A percentile compares a stretch with the other conserved stretches of the same genome.
Conservation (phyloP, 2,888 invertebrate genomes). For the Brenthis ino region DNA sequence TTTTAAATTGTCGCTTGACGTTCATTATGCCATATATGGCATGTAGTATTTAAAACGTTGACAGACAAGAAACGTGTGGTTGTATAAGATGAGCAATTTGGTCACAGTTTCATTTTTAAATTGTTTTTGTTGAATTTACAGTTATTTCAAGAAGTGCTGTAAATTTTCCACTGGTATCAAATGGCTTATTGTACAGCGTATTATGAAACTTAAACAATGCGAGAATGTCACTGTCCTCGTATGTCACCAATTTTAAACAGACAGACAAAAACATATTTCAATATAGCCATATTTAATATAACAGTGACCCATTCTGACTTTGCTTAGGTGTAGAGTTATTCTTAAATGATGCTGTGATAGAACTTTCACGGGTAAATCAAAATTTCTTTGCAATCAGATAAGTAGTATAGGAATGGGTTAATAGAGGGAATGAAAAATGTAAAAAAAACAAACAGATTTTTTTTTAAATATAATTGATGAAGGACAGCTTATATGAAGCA, state of each 20-base stretch:
- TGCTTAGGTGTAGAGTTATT: no score
- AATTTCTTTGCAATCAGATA: no score
- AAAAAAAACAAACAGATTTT: no score
- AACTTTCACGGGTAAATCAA: no score
- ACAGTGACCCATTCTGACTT: no score
- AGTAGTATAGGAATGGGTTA: no score
- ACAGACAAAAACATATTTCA: not conserved
- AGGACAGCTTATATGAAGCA: no score
- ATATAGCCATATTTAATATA: not conserved
- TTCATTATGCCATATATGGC: conserved; percentile 45
- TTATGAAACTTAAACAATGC: conserved; percentile 11
- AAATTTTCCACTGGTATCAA: conserved; percentile 16
- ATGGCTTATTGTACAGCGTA: not conserved
- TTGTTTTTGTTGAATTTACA: conserved; percentile 21
- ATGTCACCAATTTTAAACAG: not conserved
- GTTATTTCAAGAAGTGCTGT: conserved; percentile 18
- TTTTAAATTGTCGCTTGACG: conserved; percentile 53
- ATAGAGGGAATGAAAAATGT: no score
- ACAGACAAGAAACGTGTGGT: conserved; percentile 35
- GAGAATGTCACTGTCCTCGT: conserved; percentile 10
- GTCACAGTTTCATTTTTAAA: conserved; percentile 25
- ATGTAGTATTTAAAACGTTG: conserved; percentile 39
- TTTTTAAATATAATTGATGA: no score
- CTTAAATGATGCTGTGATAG: no score
- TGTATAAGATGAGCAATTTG: conserved; percentile 36